These are phyloP conservation scores for Scatophagus argus DNA, from an alignment of 2,113 vertebrate species.

Conservation along the genomic window DNA sequence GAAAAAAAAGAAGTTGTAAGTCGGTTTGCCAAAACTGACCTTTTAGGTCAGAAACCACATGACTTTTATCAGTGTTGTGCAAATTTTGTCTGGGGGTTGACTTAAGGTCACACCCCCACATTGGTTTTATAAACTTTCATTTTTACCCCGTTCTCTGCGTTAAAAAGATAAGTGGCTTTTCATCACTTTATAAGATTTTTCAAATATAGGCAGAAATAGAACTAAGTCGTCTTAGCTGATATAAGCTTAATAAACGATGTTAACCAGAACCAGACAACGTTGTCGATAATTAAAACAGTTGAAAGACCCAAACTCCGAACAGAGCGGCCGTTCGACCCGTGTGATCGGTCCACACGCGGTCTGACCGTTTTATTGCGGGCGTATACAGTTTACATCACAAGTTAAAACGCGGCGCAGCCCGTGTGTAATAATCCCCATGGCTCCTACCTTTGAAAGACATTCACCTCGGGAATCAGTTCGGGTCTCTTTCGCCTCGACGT, in stretches of 20 bases:
- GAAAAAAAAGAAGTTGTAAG: neutral
- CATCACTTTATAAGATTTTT: neutral
- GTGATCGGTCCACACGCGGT: conserved; percentile 39
- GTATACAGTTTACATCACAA: conserved; percentile 15
- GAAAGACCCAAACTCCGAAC: conserved; percentile 23
- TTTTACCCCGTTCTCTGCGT: neutral
- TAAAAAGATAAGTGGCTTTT: neutral
- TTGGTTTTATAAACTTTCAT: neutral
- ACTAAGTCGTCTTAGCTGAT: neutral
- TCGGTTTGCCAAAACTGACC: neutral
- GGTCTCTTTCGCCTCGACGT: conserved; percentile 47
- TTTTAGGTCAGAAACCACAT: neutral
- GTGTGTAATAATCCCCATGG: neutral
- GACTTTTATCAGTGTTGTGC: neutral
- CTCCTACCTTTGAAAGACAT: conserved; percentile 76
- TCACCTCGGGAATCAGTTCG: conserved; percentile 61
- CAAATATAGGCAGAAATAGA: neutral
- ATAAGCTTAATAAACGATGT: neutral
- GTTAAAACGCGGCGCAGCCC: neutral
- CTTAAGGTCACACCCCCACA: conserved; percentile 47
- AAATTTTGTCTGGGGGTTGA: neutral
- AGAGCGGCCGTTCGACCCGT: conserved; percentile 51
- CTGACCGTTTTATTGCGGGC: neutral
- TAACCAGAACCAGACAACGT: neutral
- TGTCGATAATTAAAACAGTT: conserved; percentile 18